phyloP scores from a whole-genome alignment of 2,888 invertebrate genomes.

The Archips crataeganus region DNA sequence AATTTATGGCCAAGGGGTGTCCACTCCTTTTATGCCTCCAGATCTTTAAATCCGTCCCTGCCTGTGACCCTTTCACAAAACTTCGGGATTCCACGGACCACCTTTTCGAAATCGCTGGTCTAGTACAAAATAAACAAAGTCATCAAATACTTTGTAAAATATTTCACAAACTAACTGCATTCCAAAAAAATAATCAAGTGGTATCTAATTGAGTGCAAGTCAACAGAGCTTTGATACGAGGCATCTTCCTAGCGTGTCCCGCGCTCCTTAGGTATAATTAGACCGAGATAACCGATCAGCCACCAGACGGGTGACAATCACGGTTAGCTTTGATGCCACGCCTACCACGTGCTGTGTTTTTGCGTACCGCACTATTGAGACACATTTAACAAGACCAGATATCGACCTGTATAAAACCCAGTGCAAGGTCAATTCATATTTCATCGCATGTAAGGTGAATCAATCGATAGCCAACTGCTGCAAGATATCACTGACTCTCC shows the following conservation, averaged over 20 bases:
- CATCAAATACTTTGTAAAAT: background rate
- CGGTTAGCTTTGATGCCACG: background rate
- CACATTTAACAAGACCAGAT: background rate
- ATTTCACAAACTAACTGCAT: background rate
- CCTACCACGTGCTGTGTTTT: slow-evolving; percentile 30
- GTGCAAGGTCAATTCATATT: background rate
- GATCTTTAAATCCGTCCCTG: too few species aligned
- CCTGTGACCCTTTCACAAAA: too few species aligned
- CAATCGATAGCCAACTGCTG: background rate
- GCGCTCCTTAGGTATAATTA: slow-evolving; percentile 54
- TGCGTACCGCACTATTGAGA: slow-evolving; percentile 3
- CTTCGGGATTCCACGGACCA: too few species aligned
- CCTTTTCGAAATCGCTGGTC: background rate
- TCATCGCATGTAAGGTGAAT: background rate
- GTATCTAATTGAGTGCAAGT: slow-evolving; percentile 22
- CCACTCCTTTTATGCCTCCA: too few species aligned
- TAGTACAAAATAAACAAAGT: background rate
- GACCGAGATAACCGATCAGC: slow-evolving; percentile 66
- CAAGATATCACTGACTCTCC: background rate
- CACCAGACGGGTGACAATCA: slow-evolving; percentile 65
- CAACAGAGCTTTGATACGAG: slow-evolving; percentile 17
- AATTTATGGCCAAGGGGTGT: too few species aligned
- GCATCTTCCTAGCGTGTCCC: slow-evolving; percentile 12
- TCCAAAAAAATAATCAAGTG: slow-evolving; percentile 5
- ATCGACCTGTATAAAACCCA: background rate